Conservation (phyloP, 2,113 vertebrate species). For the Tauraco erythrolophus region DNA sequence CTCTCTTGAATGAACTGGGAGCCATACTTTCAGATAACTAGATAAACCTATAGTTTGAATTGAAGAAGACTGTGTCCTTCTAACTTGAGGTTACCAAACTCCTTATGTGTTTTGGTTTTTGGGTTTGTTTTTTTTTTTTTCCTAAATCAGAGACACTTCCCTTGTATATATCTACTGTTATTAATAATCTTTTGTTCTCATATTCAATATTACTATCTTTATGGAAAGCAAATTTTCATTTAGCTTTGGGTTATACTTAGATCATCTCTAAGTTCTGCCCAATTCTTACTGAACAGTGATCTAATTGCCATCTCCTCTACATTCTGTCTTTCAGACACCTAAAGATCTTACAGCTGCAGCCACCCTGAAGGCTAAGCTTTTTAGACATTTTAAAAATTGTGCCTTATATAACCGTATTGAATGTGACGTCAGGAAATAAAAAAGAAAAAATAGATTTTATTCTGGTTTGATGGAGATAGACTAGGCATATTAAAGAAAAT, state of each 20-base stretch:
- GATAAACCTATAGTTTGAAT: not conserved
- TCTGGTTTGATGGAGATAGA: not conserved
- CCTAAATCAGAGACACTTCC: not conserved
- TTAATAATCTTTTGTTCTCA: not conserved
- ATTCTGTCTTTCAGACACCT: not conserved
- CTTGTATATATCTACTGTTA: not conserved
- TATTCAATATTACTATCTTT: not conserved
- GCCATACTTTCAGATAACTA: not conserved
- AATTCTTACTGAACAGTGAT: not conserved
- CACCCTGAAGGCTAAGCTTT: not conserved
- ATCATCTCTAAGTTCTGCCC: not conserved
- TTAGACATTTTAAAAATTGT: not conserved
- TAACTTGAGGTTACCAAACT: not conserved
- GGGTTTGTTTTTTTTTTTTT: no score
- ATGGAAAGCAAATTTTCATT: not conserved
- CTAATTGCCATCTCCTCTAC: not conserved
- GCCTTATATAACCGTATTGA: not conserved
- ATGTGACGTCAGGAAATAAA: not conserved
- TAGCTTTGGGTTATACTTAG: not conserved
- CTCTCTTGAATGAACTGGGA: not conserved
- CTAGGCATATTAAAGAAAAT: not conserved
- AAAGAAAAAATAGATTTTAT: not conserved
- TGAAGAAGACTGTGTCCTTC: not conserved
- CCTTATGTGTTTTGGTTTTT: rapidly evolving
- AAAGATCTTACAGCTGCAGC: not conserved